These are phyloP conservation scores for Brachionus calyciflorus DNA, from an alignment of 1,140 invertebrate genomes.

Conservation along the genomic window DNA sequence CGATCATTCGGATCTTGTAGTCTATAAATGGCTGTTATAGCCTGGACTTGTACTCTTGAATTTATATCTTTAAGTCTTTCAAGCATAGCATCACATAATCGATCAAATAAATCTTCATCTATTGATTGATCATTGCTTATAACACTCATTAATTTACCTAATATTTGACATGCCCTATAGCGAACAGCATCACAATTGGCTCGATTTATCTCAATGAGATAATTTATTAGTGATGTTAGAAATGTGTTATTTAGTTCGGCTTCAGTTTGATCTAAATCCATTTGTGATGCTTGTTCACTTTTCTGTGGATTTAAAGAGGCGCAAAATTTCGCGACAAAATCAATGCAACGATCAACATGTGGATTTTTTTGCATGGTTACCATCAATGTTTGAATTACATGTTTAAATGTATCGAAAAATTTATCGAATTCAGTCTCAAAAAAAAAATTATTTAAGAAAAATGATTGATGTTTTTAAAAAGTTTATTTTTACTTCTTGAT, in stretches of 20 bases:
- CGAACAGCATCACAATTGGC: conserved; percentile 67
- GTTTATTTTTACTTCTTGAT: conserved; percentile 42
- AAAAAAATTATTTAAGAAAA: neutral
- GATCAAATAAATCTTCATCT: conserved; percentile 73
- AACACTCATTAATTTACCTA: conserved; percentile 71
- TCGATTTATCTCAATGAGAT: conserved; percentile 62
- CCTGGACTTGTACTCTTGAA: conserved; percentile 73
- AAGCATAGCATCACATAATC: conserved; percentile 70
- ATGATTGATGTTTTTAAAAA: neutral
- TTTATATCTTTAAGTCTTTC: conserved; percentile 69
- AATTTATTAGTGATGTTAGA: conserved; percentile 54
- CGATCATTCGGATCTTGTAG: conserved; percentile 75
- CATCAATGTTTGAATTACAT: conserved; percentile 47
- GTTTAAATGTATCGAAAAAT: conserved; percentile 8
- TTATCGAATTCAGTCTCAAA: neutral
- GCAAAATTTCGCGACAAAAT: conserved; percentile 69
- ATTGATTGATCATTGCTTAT: conserved; percentile 74
- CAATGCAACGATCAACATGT: conserved; percentile 67
- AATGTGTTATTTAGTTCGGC: conserved; percentile 52
- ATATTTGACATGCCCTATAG: conserved; percentile 71
- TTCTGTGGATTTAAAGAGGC: conserved; percentile 51
- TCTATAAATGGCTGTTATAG: conserved; percentile 73
- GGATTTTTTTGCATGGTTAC: conserved; percentile 62
- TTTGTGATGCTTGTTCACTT: neutral
- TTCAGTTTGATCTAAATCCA: conserved; percentile 46